These are phyloP conservation scores for Habropoda laboriosa DNA, from an alignment of 1,140 invertebrate genomes.

Conservation along the genomic window DNA sequence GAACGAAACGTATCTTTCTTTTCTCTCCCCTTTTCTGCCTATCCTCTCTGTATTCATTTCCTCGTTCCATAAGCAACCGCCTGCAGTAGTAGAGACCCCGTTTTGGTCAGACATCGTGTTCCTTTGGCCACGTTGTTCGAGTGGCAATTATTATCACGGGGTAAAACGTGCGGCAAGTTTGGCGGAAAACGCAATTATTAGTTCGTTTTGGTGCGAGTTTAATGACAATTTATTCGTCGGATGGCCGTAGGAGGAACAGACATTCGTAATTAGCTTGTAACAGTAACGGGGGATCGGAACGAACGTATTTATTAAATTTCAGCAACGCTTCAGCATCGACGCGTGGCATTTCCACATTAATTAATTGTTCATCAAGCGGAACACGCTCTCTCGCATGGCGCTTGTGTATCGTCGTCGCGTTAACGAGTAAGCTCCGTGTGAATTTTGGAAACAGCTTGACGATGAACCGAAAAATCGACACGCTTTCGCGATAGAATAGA, in stretches of 20 bases:
- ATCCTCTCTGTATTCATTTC: too few species aligned
- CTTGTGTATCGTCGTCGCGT: neutral
- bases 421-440: constrained; percentile 6
- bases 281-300: neutral
- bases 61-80: too few species aligned
- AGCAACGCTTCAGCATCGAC: constrained; percentile 7
- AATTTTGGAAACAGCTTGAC: neutral
- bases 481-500: too few species aligned
- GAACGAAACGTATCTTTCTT: too few species aligned
- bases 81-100: too few species aligned
- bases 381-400: neutral
- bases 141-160: neutral
- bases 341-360: constrained; percentile 10
- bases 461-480: constrained; percentile 15
- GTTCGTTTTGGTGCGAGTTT: neutral
- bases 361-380: constrained; percentile 39
- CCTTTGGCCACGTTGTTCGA: too few species aligned
- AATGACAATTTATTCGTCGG: neutral
- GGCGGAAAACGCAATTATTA: constrained; percentile 10
- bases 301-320: constrained; percentile 42
- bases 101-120: neutral
- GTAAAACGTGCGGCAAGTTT: neutral
- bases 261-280: constrained; percentile 11
- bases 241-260: neutral
- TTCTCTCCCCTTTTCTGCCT: too few species aligned